Evolutionary conservation across 2,888 invertebrate species (phyloP), one percentile per base, ranked within the genome.

Genomic region (Odiellus spinosus): DNA sequence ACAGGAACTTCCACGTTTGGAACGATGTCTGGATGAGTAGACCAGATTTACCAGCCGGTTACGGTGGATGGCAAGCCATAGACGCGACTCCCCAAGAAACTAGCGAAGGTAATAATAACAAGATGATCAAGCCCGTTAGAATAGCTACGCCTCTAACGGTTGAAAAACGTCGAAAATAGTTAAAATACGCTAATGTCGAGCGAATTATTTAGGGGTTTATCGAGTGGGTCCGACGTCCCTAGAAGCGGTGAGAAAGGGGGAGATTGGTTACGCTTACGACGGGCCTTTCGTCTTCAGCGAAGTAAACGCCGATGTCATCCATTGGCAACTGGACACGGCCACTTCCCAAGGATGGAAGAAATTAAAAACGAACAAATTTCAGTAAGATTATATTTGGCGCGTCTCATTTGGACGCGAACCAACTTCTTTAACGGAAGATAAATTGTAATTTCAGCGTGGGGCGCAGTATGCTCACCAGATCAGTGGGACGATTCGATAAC

Each of bases 301-400:
- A 65, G 76, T 83, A 11, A 82, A 84, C 59, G 78, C 82, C 3
- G 82, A 83, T 63, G 67, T 80, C 46, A 77, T 84, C 68, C 70
- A 79, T 56, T 86, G 84, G 84, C 75, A 76, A 65, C 75, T 76
- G 60, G 77, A 78, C 61, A 73, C 74, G 40, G 71, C 72, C 59
- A 75, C 76, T 2, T 75, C 76, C 51, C 66, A 74, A 51, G 80
- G 80, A 2, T 81, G 70, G 60, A 70, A 74, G 2, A 75, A 77
- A 67, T 77, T 81, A 44, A 77, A 77, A 47, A 76, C 75, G 53
- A 77, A 80, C 60, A 78, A 77, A 59, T 79, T 76, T 59, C 76
- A 76, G 82, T 82, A 63, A 73, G 73, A 36, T 33, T 21, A 15
- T 68, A 40, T 17, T 45, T 40, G 18, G 2, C 5, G 3, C 18